phyloP scores from a whole-genome alignment of 2,888 invertebrate species.

The Zaprionus lineosus region DNA sequence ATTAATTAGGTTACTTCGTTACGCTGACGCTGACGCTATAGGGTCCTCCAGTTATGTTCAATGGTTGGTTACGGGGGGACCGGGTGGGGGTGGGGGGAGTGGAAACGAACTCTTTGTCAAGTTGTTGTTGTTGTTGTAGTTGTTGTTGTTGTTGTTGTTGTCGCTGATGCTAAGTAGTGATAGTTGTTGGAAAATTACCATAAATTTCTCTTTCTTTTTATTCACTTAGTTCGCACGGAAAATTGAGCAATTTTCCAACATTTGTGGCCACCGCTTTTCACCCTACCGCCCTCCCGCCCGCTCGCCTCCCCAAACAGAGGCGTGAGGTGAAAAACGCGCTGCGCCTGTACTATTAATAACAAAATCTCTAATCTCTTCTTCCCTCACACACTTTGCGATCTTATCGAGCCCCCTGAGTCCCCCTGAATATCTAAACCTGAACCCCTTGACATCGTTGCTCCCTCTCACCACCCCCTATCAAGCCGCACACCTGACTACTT shows the following conservation, averaged over 20 bases:
- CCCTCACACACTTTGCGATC: slow-evolving; percentile 42
- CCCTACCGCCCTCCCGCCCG: too few species aligned
- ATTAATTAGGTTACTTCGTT: slow-evolving; percentile 78
- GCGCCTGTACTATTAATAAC: slow-evolving; percentile 52
- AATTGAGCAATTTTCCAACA: slow-evolving; percentile 75
- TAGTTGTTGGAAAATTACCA: slow-evolving; percentile 73
- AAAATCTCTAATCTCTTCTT: slow-evolving; percentile 54
- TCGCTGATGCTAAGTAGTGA: slow-evolving; percentile 61
- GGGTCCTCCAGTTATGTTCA: slow-evolving; percentile 18
- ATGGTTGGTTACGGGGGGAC: too few species aligned
- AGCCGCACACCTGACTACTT: too few species aligned
- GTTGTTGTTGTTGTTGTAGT: neutral
- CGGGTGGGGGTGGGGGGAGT: too few species aligned
- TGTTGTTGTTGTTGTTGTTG: slow-evolving; percentile 10
- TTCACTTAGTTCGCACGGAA: slow-evolving; percentile 56
- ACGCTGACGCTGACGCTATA: slow-evolving; percentile 57
- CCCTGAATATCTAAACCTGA: too few species aligned
- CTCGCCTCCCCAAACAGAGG: too few species aligned
- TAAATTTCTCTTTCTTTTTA: slow-evolving; percentile 60
- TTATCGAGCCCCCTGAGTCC: slow-evolving; percentile 50
- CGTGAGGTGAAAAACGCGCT: slow-evolving; percentile 34
- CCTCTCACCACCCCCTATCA: too few species aligned
- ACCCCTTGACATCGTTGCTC: too few species aligned
- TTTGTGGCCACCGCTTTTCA: slow-evolving; percentile 41
- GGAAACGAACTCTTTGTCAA: slow-evolving; percentile 1